These are phyloP conservation scores for Rotaria sp. DNA, from an alignment of 2,888 invertebrate species.

Conservation along the genomic window DNA sequence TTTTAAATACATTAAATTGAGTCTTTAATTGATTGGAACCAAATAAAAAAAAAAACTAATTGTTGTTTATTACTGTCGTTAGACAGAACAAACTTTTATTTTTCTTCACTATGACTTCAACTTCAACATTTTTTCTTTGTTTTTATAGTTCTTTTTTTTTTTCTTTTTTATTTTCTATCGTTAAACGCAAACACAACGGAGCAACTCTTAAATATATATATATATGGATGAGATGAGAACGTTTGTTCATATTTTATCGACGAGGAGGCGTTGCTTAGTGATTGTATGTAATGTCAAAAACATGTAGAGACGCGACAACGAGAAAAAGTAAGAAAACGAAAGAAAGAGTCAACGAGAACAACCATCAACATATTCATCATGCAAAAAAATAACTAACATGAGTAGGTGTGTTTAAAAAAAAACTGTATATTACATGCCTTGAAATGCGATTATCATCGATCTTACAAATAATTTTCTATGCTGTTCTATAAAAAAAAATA, in stretches of 20 bases:
- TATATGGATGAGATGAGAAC: not conserved
- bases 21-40: not conserved
- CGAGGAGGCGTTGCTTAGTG: not conserved
- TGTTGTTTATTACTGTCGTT: not conserved
- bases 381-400: not conserved
- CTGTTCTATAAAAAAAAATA: not conserved
- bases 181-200: not conserved
- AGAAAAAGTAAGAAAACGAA: not conserved
- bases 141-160: not conserved
- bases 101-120: slow-evolving; percentile 18
- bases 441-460: not conserved
- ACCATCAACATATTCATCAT: not conserved
- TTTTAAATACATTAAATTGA: not conserved
- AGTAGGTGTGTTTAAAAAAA: not conserved
- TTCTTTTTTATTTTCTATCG: not conserved
- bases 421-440: not conserved
- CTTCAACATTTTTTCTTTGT: not conserved
- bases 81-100: not conserved
- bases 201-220: not conserved
- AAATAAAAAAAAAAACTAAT: not conserved
- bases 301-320: not conserved
- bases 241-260: not conserved
- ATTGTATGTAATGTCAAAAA: not conserved
- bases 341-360: not conserved
- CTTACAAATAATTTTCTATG: not conserved